Evolutionary conservation across 1,140 invertebrate species (phyloP), one percentile per base, ranked within the genome.

Genomic region (Musca domestica): DNA sequence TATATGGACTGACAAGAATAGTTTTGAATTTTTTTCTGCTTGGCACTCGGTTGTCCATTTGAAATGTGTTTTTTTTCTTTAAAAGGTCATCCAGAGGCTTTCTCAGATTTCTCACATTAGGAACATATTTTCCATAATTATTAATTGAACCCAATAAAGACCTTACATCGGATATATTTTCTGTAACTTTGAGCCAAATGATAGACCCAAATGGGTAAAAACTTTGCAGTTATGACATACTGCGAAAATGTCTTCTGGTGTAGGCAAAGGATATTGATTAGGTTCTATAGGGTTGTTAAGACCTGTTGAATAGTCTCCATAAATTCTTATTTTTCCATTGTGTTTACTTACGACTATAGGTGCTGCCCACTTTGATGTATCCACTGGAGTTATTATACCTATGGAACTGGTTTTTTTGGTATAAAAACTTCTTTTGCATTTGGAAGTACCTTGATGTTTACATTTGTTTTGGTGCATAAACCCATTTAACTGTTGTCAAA

Each of bases 291-390:
- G 17, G 19, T 68, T 20, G 15, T 75, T 66, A 10, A 66, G 63
- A 0, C 52, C 66, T 0, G 61, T 48, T 20, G 49, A 66, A 20
- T 66, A 77, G 70, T 80, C 76, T 15, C 67, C 74, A 66, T 67
- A 81, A 30, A 30, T 30, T 30, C 27, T 30, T 30, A 30, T 9
- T 30, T 30, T 30, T 30, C 27, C 27, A 30, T 30, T 30, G n/a
- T n/a, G n/a, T n/a, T n/a, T n/a, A n/a, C n/a, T n/a, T n/a, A n/a
- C n/a, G n/a, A 49, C n/a, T 49, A 15, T 49, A n/a, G 47, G 47
- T 14, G 47, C 47, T 49, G 47, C 47, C 47, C 47, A 49, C 19
- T 49, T 49, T 49, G 47, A 49, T 49, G 47, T 49, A 17, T 49
- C 47, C 6, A 49, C 47, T 49, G 47, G 47, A 17, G 47, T n/a